Conservation (phyloP, 2,113 vertebrate genomes). For the Sinocyclocheilus maitianheensis region DNA sequence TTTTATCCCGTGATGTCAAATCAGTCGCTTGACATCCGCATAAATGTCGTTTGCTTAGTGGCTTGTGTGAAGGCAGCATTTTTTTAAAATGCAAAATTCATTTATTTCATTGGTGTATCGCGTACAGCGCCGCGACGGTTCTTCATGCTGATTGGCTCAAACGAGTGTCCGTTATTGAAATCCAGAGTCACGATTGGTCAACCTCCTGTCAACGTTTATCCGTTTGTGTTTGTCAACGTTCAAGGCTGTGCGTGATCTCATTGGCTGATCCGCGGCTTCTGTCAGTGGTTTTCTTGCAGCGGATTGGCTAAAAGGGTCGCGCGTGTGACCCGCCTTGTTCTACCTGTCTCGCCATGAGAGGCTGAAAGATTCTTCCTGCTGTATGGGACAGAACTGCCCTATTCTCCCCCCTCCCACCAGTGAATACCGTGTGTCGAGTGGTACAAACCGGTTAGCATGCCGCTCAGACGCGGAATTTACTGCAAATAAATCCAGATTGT, state of each 20-base stretch:
- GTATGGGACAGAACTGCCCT: constrained; percentile 35
- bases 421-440: constrained; percentile 65
- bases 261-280: constrained; percentile 53
- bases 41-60: background rate
- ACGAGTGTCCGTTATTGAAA: constrained; percentile 40
- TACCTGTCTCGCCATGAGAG: constrained; percentile 88
- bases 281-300: constrained; percentile 21
- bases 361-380: constrained; percentile 73
- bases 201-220: background rate
- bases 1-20: constrained; percentile 18
- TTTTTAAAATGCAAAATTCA: constrained; percentile 44
- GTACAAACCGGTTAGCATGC: constrained; percentile 69
- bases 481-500: constrained; percentile 31
- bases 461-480: constrained; percentile 47
- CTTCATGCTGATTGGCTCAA: constrained; percentile 43
- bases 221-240: constrained; percentile 23
- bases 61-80: background rate
- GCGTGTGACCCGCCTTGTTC: constrained; percentile 47
- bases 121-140: background rate
- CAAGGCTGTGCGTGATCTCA: constrained; percentile 22
- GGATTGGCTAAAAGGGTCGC: constrained; percentile 58
- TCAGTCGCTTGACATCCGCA: background rate
- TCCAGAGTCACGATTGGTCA: constrained; percentile 25
- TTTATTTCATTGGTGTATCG: constrained; percentile 64
- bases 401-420: constrained; percentile 49